Percentiles rank a stretch among this genome's conserved stretches.
phyloP scores from a whole-genome alignment of 2,888 invertebrate genomes.

The Chloroclystis v-ata region DNA sequence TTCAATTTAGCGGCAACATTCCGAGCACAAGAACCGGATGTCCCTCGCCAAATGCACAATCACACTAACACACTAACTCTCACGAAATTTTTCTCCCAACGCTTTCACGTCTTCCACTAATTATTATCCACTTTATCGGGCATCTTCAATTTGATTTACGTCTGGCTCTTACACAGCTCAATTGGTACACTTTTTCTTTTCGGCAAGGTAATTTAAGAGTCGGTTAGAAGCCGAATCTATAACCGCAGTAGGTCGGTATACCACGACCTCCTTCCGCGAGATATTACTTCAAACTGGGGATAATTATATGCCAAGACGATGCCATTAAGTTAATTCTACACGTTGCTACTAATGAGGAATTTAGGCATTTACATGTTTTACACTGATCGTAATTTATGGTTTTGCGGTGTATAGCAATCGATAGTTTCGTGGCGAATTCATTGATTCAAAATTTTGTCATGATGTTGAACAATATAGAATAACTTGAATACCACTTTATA shows the following conservation, averaged over 20 bases:
- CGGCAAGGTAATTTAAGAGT: slow-evolving; percentile 59
- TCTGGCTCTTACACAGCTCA: slow-evolving; percentile 69
- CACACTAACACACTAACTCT: slow-evolving; percentile 73
- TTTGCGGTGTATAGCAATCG: slow-evolving; percentile 3
- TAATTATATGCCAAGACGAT: slow-evolving; percentile 36
- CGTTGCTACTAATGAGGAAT: slow-evolving; percentile 42
- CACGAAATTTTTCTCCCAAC: slow-evolving; percentile 78
- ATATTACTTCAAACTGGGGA: slow-evolving; percentile 27
- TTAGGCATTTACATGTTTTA: slow-evolving; percentile 38
- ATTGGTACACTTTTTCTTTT: slow-evolving; percentile 77
- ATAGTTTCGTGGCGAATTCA: not conserved
- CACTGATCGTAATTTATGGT: slow-evolving; percentile 12
- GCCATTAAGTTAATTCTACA: slow-evolving; percentile 39
- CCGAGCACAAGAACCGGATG: slow-evolving; percentile 62
- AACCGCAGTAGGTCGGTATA: slow-evolving; percentile 2
- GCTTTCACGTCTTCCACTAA: slow-evolving; percentile 77
- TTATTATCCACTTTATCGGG: slow-evolving; percentile 78
- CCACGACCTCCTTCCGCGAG: slow-evolving; percentile 40
- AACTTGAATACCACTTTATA: not conserved
- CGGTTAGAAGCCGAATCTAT: slow-evolving; percentile 34
- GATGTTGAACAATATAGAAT: not conserved
- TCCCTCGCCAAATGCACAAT: slow-evolving; percentile 73
- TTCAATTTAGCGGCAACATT: slow-evolving; percentile 16
- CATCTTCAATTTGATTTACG: slow-evolving; percentile 79
- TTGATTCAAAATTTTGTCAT: not conserved